These are phyloP conservation scores for Myodes glareolus DNA, from an alignment of 2,113 vertebrate species.

Conservation along the genomic window DNA sequence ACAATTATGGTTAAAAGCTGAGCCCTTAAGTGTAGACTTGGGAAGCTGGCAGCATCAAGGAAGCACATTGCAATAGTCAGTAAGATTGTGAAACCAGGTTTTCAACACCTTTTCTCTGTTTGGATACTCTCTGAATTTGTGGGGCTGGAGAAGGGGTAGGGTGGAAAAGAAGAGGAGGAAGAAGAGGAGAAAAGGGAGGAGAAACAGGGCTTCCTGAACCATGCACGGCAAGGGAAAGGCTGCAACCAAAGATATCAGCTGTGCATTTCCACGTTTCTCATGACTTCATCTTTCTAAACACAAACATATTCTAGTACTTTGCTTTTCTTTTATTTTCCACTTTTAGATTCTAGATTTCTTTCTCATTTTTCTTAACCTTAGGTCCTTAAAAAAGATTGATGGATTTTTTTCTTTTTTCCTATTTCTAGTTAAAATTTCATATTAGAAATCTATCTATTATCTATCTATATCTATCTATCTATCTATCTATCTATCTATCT, in stretches of 20 bases:
- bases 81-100: neutral
- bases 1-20: neutral
- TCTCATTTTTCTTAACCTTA: neutral
- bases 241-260: neutral
- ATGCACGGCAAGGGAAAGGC: neutral
- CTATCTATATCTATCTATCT: no score
- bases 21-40: neutral
- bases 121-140: no score
- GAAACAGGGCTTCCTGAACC: no score
- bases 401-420: neutral
- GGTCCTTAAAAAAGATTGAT: neutral
- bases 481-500: no score
- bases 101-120: no score
- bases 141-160: neutral
- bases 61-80: neutral
- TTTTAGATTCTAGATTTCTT: neutral
- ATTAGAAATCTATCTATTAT: neutral
- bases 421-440: neutral
- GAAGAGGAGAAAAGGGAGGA: neutral
- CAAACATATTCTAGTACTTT: neutral
- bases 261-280: neutral
- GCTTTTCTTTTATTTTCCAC: neutral
- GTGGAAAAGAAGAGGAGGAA: no score
- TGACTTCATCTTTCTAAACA: neutral
- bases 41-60: neutral